Percentiles rank a stretch among this genome's conserved stretches.
Evolutionary conservation across 2,888 invertebrate species (phyloP).

Genomic region (Xiphydria camelus): DNA sequence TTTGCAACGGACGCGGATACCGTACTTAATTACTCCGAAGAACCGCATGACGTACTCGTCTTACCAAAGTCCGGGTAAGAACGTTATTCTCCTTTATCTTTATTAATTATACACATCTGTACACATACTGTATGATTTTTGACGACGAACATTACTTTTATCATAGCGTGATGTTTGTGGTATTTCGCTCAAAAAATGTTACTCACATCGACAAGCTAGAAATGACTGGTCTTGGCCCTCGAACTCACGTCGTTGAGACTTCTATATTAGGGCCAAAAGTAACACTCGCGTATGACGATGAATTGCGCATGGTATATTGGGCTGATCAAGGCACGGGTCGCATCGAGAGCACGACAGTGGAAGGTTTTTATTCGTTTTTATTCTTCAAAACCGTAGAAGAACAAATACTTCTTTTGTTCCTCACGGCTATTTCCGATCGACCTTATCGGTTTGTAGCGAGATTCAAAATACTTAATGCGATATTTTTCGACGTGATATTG

Average conservation of each 20-base stretch:
- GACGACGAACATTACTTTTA: not conserved
- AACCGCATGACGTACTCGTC: slow-evolving; percentile 71
- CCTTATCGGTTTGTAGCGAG: too few species aligned
- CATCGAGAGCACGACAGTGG: slow-evolving; percentile 68
- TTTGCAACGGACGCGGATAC: slow-evolving; percentile 64
- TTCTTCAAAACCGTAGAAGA: too few species aligned
- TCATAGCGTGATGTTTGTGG: slow-evolving; percentile 50
- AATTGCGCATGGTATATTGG: slow-evolving; percentile 66
- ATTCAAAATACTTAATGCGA: too few species aligned
- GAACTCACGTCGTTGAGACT: slow-evolving; percentile 55
- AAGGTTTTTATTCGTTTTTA: slow-evolving; percentile 59
- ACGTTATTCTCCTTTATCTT: slow-evolving; percentile 3
- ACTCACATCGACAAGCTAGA: slow-evolving; percentile 69
- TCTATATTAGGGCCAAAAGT: slow-evolving; percentile 61
- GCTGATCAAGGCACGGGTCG: slow-evolving; percentile 68
- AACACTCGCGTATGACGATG: slow-evolving; percentile 62
- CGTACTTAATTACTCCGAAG: slow-evolving; percentile 64
- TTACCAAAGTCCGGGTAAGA: slow-evolving; percentile 69
- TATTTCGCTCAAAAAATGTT: slow-evolving; percentile 29
- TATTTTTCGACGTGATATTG: too few species aligned
- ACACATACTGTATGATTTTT: too few species aligned
- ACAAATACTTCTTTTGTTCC: too few species aligned
- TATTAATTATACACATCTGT: too few species aligned
- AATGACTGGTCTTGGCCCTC: slow-evolving; percentile 66
- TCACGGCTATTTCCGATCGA: too few species aligned